These are phyloP conservation scores for Agrotis puta DNA, from an alignment of 2,888 invertebrate species.

Conservation along the genomic window DNA sequence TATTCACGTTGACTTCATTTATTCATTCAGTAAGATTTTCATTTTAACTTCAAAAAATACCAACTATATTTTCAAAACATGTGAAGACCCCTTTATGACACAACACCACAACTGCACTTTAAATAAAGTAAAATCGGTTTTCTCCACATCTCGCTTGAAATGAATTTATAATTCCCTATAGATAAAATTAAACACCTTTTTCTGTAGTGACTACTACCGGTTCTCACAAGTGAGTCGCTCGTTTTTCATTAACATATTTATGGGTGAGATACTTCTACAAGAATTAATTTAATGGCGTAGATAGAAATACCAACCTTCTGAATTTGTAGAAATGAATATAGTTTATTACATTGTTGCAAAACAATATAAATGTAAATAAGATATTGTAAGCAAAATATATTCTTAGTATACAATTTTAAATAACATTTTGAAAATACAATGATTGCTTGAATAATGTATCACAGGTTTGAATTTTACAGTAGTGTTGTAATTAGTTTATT, in stretches of 20 bases:
- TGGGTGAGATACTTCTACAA: not conserved
- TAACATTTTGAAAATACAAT: too few species aligned
- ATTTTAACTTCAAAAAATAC: not conserved
- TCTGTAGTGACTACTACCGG: conserved; percentile 38
- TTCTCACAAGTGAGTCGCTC: conserved; percentile 23
- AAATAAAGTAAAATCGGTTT: conserved; percentile 55
- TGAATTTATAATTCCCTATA: conserved; percentile 66
- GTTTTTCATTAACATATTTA: not conserved
- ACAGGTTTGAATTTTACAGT: too few species aligned
- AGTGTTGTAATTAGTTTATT: too few species aligned
- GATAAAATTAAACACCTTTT: conserved; percentile 56
- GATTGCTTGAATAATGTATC: too few species aligned
- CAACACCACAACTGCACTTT: conserved; percentile 47
- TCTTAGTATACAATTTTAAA: too few species aligned
- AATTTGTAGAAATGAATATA: not conserved
- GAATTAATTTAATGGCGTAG: not conserved
- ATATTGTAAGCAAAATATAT: not conserved
- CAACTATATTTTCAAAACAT: not conserved
- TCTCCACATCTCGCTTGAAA: conserved; percentile 52
- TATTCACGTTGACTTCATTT: not conserved
- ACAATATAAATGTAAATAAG: not conserved
- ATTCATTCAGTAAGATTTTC: not conserved
- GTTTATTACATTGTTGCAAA: not conserved
- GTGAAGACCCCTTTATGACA: conserved; percentile 3
- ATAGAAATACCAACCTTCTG: not conserved